A percentile compares a stretch with the other conserved stretches of the same genome.
These are phyloP conservation scores for Octodon degus DNA, from an alignment of 2,113 vertebrate genomes.

Conservation along the genomic window DNA sequence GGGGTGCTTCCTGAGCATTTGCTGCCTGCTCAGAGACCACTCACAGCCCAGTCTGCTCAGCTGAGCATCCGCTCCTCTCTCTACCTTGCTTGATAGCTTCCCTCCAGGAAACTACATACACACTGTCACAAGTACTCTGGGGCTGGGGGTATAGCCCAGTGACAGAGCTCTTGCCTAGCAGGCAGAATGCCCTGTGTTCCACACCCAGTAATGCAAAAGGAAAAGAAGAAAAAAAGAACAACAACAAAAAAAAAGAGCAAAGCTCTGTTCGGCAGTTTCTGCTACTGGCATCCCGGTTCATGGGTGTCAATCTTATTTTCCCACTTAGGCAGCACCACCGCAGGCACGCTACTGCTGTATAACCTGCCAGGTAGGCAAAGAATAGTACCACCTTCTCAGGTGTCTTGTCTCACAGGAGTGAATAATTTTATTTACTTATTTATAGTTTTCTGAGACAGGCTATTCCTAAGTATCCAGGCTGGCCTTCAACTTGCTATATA, in stretches of 20 bases:
- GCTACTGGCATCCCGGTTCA: background rate
- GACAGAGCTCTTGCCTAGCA: no score
- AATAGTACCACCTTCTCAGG: background rate
- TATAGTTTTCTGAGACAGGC: background rate
- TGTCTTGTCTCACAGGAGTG: background rate
- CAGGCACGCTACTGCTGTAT: background rate
- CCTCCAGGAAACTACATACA: background rate
- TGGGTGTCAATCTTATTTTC: background rate
- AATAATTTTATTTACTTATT: constrained; percentile 20
- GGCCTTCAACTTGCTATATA: background rate
- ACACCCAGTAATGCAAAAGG: no score
- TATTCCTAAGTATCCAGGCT: background rate
- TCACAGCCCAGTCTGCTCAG: background rate
- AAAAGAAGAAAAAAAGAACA: no score
- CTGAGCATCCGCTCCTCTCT: background rate
- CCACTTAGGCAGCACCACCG: background rate
- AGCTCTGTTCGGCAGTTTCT: background rate
- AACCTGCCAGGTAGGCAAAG: background rate
- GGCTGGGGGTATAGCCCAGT: no score
- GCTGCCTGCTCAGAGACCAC: background rate
- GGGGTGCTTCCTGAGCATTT: background rate
- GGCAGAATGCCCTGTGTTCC: no score
- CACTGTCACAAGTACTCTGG: background rate
- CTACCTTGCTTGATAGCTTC: background rate
- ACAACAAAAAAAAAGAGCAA: background rate